Percentiles rank a stretch among this genome's conserved stretches.
phyloP scores from a whole-genome alignment of 1,140 invertebrate species.

The Brachionus asplanchnoidis region DNA sequence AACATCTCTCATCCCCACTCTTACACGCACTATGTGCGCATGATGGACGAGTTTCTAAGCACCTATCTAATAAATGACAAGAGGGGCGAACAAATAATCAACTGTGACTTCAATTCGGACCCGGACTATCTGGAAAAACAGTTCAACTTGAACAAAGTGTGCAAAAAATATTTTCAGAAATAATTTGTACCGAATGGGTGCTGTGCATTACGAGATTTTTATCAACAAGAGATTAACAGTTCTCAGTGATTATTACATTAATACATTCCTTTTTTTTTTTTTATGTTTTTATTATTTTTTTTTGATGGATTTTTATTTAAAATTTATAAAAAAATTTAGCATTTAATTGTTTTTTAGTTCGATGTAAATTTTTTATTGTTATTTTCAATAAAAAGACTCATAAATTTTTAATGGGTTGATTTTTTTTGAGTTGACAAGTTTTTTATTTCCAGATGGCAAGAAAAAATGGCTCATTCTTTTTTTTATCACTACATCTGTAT shows the following conservation, averaged over 20 bases:
- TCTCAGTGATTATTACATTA: not conserved
- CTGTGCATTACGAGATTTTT: slow-evolving; percentile 39
- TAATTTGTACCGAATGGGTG: slow-evolving; percentile 33
- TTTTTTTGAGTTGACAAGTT: no score
- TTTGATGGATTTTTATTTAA: not conserved
- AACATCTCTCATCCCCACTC: slow-evolving; percentile 18
- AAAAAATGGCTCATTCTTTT: no score
- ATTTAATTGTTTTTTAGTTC: not conserved
- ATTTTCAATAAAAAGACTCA: not conserved
- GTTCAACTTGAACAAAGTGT: slow-evolving; percentile 45
- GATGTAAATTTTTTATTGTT: not conserved
- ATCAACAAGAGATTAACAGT: not conserved
- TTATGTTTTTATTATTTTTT: not conserved
- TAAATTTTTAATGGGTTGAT: no score
- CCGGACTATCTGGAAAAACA: slow-evolving; percentile 23
- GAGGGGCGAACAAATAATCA: slow-evolving; percentile 41
- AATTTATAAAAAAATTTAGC: not conserved
- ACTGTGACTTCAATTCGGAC: slow-evolving; percentile 37
- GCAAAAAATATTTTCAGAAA: slow-evolving; percentile 42
- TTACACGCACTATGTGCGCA: slow-evolving; percentile 10
- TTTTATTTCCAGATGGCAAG: no score
- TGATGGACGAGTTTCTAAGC: slow-evolving; percentile 23
- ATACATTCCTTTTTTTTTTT: not conserved
- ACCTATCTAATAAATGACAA: slow-evolving; percentile 41
- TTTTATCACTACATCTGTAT: no score